Conservation (phyloP, 2,888 invertebrate species). For the Thysanoteuthis rhombus region DNA sequence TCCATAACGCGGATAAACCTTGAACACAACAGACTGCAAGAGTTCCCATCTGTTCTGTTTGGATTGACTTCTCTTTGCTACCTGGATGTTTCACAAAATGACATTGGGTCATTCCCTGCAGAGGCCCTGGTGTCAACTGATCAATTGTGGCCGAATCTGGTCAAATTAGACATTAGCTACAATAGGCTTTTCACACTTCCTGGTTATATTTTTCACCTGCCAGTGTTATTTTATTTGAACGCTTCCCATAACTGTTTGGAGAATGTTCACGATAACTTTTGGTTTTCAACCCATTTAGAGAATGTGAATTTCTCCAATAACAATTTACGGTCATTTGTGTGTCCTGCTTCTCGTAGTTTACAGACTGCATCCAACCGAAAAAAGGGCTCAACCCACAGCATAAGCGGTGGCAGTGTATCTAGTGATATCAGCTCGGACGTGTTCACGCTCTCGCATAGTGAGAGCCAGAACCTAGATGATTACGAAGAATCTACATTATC, state of each 20-base stretch:
- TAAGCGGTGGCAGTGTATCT: neutral
- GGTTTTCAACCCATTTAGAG: conserved; percentile 22
- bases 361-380: neutral
- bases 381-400: neutral
- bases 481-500: conserved; percentile 1
- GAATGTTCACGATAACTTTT: conserved; percentile 73
- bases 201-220: conserved; percentile 78
- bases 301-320: conserved; percentile 30
- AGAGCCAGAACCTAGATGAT: neutral
- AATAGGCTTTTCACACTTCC: conserved; percentile 86
- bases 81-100: conserved; percentile 89
- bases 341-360: conserved; percentile 15
- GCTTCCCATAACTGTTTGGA: conserved; percentile 85
- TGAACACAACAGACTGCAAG: conserved; percentile 83
- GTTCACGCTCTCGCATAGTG: neutral
- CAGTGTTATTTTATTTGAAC: conserved; percentile 85
- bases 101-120: conserved; percentile 78
- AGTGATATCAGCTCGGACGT: neutral
- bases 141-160: conserved; percentile 22
- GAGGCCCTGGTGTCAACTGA: conserved; percentile 46
- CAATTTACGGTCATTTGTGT: neutral
- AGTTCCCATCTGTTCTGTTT: conserved; percentile 84
- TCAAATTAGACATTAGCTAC: conserved; percentile 65
- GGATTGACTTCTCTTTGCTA: conserved; percentile 80
- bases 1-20: conserved; percentile 91